Conservation (phyloP, 2,888 invertebrate species). For the Spodoptera exigua region DNA sequence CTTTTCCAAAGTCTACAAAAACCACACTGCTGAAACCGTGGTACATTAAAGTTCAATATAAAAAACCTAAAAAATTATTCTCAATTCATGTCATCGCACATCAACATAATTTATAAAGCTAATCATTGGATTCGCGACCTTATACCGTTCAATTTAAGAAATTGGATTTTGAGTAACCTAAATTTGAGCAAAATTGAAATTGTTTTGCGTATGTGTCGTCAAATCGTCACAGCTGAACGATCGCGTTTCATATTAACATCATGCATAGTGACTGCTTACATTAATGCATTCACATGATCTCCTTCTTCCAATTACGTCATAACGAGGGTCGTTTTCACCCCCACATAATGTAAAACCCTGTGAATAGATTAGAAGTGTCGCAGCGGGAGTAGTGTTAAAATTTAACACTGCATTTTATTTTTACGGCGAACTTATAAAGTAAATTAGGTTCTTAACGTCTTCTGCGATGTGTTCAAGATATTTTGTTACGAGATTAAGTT, state of each 20-base stretch:
- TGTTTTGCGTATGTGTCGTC: constrained; percentile 9
- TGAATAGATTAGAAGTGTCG: constrained; percentile 8
- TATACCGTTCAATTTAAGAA: too few species aligned
- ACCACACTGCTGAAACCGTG: too few species aligned
- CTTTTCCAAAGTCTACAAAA: too few species aligned
- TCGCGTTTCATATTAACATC: constrained; percentile 64
- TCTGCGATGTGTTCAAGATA: too few species aligned
- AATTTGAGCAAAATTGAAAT: background rate
- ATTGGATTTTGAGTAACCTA: too few species aligned
- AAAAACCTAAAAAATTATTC: too few species aligned
- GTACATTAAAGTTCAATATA: too few species aligned
- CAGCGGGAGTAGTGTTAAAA: background rate
- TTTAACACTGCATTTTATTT: background rate
- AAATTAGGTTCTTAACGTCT: too few species aligned
- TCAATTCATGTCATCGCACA: too few species aligned
- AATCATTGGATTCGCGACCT: too few species aligned
- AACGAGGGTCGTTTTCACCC: constrained; percentile 19
- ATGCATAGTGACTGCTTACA: constrained; percentile 60
- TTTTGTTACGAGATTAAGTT: too few species aligned
- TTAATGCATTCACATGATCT: constrained; percentile 57
- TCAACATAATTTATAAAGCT: too few species aligned
- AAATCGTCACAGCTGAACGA: constrained; percentile 18
- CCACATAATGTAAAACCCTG: constrained; percentile 1
- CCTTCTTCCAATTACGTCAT: constrained; percentile 38
- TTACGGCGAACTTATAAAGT: background rate